Base-by-base conservation (phyloP, 1,140 invertebrate genomes). In the Ceratina calcarata region DNA sequence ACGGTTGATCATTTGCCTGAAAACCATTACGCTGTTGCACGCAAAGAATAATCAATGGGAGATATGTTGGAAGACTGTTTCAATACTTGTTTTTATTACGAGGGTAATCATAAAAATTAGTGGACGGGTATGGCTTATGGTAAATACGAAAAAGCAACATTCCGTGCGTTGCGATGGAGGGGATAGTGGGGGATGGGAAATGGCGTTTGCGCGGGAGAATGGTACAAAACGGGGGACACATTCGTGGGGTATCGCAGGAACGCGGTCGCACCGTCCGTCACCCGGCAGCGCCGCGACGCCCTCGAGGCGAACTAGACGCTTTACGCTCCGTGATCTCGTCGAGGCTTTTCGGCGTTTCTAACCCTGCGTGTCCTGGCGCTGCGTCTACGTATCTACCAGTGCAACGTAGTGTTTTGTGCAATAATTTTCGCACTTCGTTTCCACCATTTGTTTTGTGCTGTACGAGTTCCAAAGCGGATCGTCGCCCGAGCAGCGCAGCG, bases 251-350 rank as follows among this genome's bases (percentile, higher is more conserved):
- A 72, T 82, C 60, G 80, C 55, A 71, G 75, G 68, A 85, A 76
- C 73, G 75, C 83, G 80, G 80, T 58, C 60, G 83, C 68, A 75
- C 81, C 71, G 83, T 82, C 83, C 71, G 83, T 82, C 83, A 76
- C 68, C 61, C 81, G 80, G 72, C 84, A 86, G 84, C 84, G 84
- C 84, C 80, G 80, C 84, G 83, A 82, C 84, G 84, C 71, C 58
- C 84, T 82, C 72, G 67, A 82, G 61, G 84, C 67, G 84, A 86
- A 86, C 84, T 86, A 86, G 84, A 85, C 80, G 75, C 24, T 16
- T 49, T 45, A 66, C 51, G 51, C 57, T 85, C 69, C 27, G 70
- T 62, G 37, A 7, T 57, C 58, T 80, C 72, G 64, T 24, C 69
- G 3, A 80, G 69, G 60, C 66, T 57, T 78, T 73, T 83, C 76